A percentile compares a stretch with the other conserved stretches of the same genome.
These are phyloP conservation scores for Pyrrhia umbra DNA, from an alignment of 2,888 invertebrate species.

Conservation along the genomic window DNA sequence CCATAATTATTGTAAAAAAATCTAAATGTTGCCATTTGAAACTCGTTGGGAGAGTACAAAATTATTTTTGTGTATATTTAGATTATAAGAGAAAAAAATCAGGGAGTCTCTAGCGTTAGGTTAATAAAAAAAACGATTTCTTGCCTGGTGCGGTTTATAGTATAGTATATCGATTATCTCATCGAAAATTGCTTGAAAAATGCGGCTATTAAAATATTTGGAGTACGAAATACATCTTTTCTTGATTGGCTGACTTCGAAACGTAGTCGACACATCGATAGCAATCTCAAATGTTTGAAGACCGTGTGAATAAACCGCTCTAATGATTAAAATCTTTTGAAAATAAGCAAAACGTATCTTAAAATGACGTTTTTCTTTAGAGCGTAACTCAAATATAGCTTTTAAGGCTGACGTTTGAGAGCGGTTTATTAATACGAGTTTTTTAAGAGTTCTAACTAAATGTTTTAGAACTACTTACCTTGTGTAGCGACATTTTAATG, in stretches of 20 bases:
- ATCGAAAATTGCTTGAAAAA: conserved; percentile 69
- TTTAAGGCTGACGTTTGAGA: background rate
- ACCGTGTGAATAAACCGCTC: background rate
- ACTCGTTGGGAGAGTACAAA: conserved; percentile 89
- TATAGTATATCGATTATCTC: conserved; percentile 70
- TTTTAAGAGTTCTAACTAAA: conserved; percentile 5
- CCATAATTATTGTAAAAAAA: conserved; percentile 81
- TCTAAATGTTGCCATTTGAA: conserved; percentile 86
- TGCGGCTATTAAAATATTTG: conserved; percentile 56
- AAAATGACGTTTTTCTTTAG: conserved; percentile 6
- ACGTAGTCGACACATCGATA: conserved; percentile 22
- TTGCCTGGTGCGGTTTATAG: conserved; percentile 85
- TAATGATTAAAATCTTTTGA: background rate
- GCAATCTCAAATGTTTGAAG: background rate
- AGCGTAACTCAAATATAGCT: no score
- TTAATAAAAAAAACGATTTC: conserved; percentile 78
- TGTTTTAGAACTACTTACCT: conserved; percentile 10
- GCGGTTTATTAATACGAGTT: background rate
- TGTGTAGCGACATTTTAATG: conserved; percentile 5
- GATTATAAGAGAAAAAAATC: conserved; percentile 88
- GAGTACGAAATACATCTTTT: conserved; percentile 67
- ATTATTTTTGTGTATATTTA: conserved; percentile 89
- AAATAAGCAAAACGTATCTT: conserved; percentile 4
- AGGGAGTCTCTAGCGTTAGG: conserved; percentile 87
- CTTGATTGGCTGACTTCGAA: conserved; percentile 54